Evolutionary conservation across 2,797 vertebrate species (phyloP), one percentile per base, ranked within the genome.

Genomic region (Rachycentron canadum): DNA sequence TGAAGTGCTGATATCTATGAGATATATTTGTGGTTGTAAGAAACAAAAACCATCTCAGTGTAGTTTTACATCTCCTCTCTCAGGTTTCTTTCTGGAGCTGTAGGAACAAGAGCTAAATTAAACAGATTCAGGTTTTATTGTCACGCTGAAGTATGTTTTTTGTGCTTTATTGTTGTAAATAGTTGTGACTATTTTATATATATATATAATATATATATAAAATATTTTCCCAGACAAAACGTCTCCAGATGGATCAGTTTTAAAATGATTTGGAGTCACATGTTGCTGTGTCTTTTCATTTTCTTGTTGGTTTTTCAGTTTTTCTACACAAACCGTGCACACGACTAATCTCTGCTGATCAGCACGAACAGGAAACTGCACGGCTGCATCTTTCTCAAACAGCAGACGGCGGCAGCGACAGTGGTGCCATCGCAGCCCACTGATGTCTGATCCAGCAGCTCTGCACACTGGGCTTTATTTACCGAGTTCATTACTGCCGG

Each of bases 311-410:
- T 53, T 49, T 11, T 25, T 4, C 41, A 43, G 41, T 16, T 49
- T 49, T 19, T 49, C 47, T n/a, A 23, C 21, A 49, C 47, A 49
- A 19, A 47, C 14, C 8, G 17, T 21, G 43, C 7, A n/a, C 19
- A 47, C 21, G 19, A n/a, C 45, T 50, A 50, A 50, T 50, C 45
- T 47, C 38, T 53, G 61, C 76, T 43, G 60, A 36, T 17, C 36
- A 23, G 57, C 62, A 26, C 12, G 0, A 19, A 66, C 21, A 43
- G 30, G 1, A 40, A 68, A 53, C n/a, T 23, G 38, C 47, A 53
- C 47, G 8, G 57, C 63, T 59, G 55, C 36, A 16, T 41, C n/a
- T 50, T 50, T 50, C 49, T 50, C 23, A 50, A 50, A 50, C 49
- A 50, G 49, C 49, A 50, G 49, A 13, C 49, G 23, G 23, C 23